Conservation (phyloP, 2,113 vertebrate genomes). For the Gasterosteus aculeatus region DNA sequence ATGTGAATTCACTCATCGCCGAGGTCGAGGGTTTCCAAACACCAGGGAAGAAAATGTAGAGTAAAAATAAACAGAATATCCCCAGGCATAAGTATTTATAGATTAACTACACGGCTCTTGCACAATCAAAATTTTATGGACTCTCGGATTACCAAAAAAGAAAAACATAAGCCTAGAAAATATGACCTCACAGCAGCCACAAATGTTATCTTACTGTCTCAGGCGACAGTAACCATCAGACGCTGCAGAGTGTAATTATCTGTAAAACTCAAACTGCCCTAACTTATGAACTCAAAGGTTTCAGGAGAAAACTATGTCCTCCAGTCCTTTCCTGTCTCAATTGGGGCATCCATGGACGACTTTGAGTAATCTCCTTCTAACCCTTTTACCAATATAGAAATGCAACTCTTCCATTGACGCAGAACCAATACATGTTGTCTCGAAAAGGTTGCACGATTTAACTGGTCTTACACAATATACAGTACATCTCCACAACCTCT, state of each 20-base stretch:
- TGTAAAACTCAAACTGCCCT: constrained; percentile 28
- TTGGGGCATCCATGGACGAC: too few relatives aligned
- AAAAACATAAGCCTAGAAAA: constrained; percentile 27
- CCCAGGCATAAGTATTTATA: constrained; percentile 20
- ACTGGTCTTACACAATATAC: constrained; percentile 1
- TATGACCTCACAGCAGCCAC: constrained; percentile 45
- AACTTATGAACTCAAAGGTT: constrained; percentile 14
- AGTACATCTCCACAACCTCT: neutral
- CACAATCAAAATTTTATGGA: constrained; percentile 9
- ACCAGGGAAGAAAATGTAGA: neutral
- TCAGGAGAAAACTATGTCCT: constrained; percentile 22
- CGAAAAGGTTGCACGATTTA: neutral
- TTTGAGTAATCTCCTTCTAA: too few relatives aligned
- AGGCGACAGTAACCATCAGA: constrained; percentile 42
- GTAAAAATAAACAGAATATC: constrained; percentile 11
- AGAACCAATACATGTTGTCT: neutral
- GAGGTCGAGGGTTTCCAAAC: neutral
- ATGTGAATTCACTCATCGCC: neutral
- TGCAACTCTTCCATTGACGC: neutral
- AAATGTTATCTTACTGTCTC: constrained; percentile 54
- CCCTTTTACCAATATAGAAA: too few relatives aligned
- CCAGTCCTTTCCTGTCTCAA: neutral
- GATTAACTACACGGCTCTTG: constrained; percentile 1
- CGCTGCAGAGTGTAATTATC: constrained; percentile 30
- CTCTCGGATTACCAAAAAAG: constrained; percentile 27